phyloP scores from a whole-genome alignment of 2,113 vertebrate genomes.

The Brachionichthys hirsutus region DNA sequence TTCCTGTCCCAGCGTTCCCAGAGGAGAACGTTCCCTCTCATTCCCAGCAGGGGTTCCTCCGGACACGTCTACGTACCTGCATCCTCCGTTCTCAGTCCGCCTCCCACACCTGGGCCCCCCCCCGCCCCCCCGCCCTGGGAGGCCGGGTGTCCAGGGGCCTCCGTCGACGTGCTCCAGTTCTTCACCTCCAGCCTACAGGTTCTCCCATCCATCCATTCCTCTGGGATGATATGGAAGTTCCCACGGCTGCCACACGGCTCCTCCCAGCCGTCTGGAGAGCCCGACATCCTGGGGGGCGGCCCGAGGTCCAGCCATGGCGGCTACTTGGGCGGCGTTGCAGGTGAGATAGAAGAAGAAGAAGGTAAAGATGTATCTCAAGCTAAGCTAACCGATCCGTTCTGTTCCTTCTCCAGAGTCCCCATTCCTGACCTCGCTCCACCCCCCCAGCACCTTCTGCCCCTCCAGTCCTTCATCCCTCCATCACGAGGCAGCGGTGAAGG shows the following conservation, averaged over 20 bases:
- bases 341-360: constrained; percentile 33
- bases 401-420: constrained; percentile 34
- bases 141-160: no score
- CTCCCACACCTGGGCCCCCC: constrained; percentile 72
- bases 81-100: constrained; percentile 72
- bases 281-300: constrained; percentile 14
- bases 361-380: no score
- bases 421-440: constrained; percentile 10
- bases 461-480: constrained; percentile 8
- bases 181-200: constrained; percentile 54
- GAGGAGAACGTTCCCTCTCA: not conserved
- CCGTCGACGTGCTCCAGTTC: constrained; percentile 56
- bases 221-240: constrained; percentile 60
- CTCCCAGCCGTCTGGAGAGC: constrained; percentile 48
- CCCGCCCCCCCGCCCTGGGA: constrained; percentile 58
- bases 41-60: constrained; percentile 19
- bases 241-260: constrained; percentile 55
- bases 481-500: constrained; percentile 20
- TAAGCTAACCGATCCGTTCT: not conserved
- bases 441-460: constrained; percentile 7
- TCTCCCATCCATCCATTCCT: constrained; percentile 34
- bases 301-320: constrained; percentile 37
- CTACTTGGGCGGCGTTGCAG: constrained; percentile 40
- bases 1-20: constrained; percentile 66
- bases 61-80: constrained; percentile 41